These are phyloP conservation scores for Carapus acus DNA, from an alignment of 2,797 vertebrate genomes.

Conservation along the genomic window DNA sequence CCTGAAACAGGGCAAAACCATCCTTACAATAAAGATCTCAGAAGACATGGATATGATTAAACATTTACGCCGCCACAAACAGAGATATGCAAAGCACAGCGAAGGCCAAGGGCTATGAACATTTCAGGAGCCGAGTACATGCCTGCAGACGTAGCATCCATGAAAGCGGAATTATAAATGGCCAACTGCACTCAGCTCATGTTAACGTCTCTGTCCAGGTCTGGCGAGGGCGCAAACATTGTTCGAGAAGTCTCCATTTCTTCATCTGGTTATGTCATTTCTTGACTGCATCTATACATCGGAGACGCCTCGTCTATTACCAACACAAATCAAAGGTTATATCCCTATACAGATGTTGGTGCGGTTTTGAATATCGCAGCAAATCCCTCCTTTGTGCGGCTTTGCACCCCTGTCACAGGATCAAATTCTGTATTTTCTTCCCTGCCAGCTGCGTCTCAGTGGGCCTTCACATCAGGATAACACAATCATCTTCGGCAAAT, in stretches of 20 bases:
- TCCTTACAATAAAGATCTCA: too few species aligned
- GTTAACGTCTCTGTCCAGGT: too few species aligned
- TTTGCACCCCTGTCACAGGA: constrained; percentile 28
- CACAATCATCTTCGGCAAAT: constrained; percentile 61
- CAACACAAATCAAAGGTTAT: constrained; percentile 6
- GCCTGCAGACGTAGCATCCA: too few species aligned
- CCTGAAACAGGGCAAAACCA: too few species aligned
- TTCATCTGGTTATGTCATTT: neutral
- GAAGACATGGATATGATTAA: too few species aligned
- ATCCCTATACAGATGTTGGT: constrained; percentile 11
- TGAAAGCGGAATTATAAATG: too few species aligned
- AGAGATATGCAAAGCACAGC: too few species aligned
- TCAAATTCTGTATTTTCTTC: constrained; percentile 43
- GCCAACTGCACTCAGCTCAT: too few species aligned
- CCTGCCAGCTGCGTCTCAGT: constrained; percentile 50
- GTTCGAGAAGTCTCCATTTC: neutral
- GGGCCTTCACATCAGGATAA: constrained; percentile 47
- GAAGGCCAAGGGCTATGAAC: too few species aligned
- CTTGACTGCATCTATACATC: neutral
- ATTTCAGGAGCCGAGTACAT: too few species aligned
- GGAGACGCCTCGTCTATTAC: constrained; percentile 6
- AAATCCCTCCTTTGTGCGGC: constrained; percentile 26
- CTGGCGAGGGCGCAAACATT: too few species aligned
- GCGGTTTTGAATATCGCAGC: constrained; percentile 21
- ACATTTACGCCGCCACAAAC: too few species aligned